Evolutionary conservation across 2,888 invertebrate species (phyloP), one percentile per base, ranked within the genome.

Genomic region (Heteromurus nitidus): DNA sequence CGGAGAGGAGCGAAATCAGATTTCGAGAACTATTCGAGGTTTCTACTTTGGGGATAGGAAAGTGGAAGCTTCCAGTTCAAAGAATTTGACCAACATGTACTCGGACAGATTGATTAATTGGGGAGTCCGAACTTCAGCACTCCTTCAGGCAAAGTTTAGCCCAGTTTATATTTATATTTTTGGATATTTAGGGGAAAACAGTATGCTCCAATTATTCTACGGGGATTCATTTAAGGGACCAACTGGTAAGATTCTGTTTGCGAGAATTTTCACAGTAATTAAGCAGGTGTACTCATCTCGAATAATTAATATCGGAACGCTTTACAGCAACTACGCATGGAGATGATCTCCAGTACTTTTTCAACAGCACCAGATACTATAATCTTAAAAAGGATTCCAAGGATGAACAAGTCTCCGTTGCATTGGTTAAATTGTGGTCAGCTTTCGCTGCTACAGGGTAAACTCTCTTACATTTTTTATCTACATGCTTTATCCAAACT

Each of bases 341-440:
- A 83, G 92, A 92, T 87, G 91, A 92, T 86, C 86, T 92, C 20
- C 88, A 91, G 55, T 91, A 91, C 84, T 87, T 91, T 3, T 91
- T 91, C 83, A 89, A 89, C 47, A 89, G 90, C 42, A 90, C 91
- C 0, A 62, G 91, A 0, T 91, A 91, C 86, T 88, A 88, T 11
- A 89, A 89, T 62, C 89, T 91, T 50, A 86, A 86, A 3, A 84
- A 84, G 5, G 84, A 88, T 50, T 89, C 89, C 0, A 86, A 83
- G 0, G 90, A 91, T 76, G 88, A 89, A 0, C 79, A 86, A 55
- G 88, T 91, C 44, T 89, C 90, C 0, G 87, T 88, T 31, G 86
- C 88, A 0, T 88, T 91, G 86, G 88, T 91, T 0, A 88, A 88
- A 0, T 87, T 91, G 50, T 91, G 91, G 88, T 90, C 91, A 0